Percentiles rank a stretch among this genome's conserved stretches.
These are phyloP conservation scores for Galaxea fascicularis DNA, from an alignment of 92 coral and sea anemone species.

Conservation along the genomic window DNA sequence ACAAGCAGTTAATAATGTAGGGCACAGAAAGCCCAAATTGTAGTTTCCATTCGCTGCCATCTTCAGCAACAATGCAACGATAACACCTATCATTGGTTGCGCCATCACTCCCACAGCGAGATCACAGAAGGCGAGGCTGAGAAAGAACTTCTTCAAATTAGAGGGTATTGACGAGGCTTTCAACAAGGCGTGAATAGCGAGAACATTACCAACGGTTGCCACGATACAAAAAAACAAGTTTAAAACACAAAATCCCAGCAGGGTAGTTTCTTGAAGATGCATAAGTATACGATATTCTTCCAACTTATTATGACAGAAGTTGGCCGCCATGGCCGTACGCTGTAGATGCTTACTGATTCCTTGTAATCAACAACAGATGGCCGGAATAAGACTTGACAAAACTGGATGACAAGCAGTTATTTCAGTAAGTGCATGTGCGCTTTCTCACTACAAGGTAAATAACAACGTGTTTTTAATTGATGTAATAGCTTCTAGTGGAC, in stretches of 20 bases:
- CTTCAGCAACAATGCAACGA: background rate
- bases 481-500: too few relatives aligned
- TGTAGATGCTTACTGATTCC: background rate
- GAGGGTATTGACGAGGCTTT: slow-evolving; percentile 48
- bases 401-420: too few relatives aligned
- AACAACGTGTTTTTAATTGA: too few relatives aligned
- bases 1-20: background rate
- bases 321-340: background rate
- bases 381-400: too few relatives aligned
- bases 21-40: slow-evolving; percentile 14
- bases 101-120: slow-evolving; percentile 32
- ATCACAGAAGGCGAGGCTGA: slow-evolving; percentile 31
- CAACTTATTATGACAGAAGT: background rate
- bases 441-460: too few relatives aligned
- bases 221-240: slow-evolving; percentile 10
- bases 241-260: slow-evolving; percentile 16
- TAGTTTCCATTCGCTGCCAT: background rate
- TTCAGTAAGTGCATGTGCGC: too few relatives aligned
- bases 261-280: background rate
- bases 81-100: slow-evolving; percentile 14
- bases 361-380: too few relatives aligned
- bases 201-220: slow-evolving; percentile 24
- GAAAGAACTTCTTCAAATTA: slow-evolving; percentile 31
- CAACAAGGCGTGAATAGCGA: slow-evolving; percentile 4
- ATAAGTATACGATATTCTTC: background rate